Evolutionary conservation across 2,797 vertebrate species (phyloP).

Genomic region (Sorex maritimensis): DNA sequence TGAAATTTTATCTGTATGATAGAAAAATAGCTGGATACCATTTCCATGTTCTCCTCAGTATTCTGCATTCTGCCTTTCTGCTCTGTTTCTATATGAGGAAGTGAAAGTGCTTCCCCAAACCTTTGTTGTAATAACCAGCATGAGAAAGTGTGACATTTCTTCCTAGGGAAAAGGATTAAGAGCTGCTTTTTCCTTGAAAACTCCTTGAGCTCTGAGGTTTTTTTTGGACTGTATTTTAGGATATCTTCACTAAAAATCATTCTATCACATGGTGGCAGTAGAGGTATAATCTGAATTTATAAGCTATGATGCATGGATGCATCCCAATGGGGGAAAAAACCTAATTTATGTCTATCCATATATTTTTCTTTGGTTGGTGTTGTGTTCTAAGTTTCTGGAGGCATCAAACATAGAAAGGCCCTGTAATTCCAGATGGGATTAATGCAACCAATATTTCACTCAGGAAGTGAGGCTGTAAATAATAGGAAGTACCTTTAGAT

Average conservation of each 20-base stretch:
- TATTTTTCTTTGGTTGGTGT: constrained; percentile 88
- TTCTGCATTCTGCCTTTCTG: not conserved
- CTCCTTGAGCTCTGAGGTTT: constrained; percentile 69
- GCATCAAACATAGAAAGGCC: constrained; percentile 88
- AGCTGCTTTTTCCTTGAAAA: constrained; percentile 55
- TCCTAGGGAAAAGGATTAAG: not conserved
- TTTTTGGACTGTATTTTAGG: constrained; percentile 48
- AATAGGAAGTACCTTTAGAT: constrained; percentile 83
- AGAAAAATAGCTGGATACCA: not conserved
- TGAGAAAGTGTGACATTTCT: not conserved
- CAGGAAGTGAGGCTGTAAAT: constrained; percentile 85
- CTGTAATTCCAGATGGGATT: constrained; percentile 89
- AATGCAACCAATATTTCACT: constrained; percentile 89
- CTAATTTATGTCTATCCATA: constrained; percentile 89
- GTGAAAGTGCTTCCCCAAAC: not conserved
- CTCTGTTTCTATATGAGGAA: not conserved
- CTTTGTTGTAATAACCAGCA: not conserved
- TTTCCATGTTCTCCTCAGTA: not conserved
- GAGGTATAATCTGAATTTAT: constrained; percentile 91
- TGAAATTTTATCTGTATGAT: not conserved
- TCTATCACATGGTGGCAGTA: constrained; percentile 91
- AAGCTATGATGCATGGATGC: constrained; percentile 84
- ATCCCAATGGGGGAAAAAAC: constrained; percentile 78
- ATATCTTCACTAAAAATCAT: constrained; percentile 85
- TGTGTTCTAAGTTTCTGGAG: constrained; percentile 89